Conservation (phyloP, 2,888 invertebrate genomes). For the Plusia festucae region DNA sequence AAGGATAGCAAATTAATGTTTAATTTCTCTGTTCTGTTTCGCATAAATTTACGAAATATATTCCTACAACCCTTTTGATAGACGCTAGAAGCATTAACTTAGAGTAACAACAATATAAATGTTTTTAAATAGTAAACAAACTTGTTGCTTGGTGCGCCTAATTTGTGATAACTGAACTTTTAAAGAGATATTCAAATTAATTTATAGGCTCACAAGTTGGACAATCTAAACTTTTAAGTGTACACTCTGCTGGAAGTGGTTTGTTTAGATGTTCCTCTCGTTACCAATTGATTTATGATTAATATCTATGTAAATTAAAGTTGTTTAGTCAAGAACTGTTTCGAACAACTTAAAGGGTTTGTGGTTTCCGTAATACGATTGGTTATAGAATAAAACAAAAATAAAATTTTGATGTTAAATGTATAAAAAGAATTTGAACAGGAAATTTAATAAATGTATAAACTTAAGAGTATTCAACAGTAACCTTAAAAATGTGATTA, state of each 20-base stretch:
- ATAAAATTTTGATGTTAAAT: too few species aligned
- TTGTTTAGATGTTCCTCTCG: slow-evolving; percentile 39
- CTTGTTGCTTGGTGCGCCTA: slow-evolving; percentile 50
- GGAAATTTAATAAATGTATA: too few species aligned
- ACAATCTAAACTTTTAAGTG: slow-evolving; percentile 55
- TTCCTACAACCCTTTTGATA: slow-evolving; percentile 75
- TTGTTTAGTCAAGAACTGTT: slow-evolving; percentile 30
- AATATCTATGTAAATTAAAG: slow-evolving; percentile 43
- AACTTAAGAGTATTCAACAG: too few species aligned
- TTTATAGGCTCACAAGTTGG: slow-evolving; percentile 63
- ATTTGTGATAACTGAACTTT: slow-evolving; percentile 66
- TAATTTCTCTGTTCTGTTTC: slow-evolving; percentile 81
- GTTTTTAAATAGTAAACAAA: slow-evolving; percentile 59
- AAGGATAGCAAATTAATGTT: slow-evolving; percentile 82
- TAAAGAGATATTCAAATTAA: slow-evolving; percentile 64
- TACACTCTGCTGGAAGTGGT: slow-evolving; percentile 33
- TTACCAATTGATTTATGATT: slow-evolving; percentile 49
- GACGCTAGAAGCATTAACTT: slow-evolving; percentile 69
- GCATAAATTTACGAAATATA: slow-evolving; percentile 82
- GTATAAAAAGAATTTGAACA: too few species aligned
- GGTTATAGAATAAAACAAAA: neutral
- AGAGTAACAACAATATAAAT: slow-evolving; percentile 69
- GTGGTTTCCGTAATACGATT: neutral
- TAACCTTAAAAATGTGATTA: too few species aligned
- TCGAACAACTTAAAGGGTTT: neutral